phyloP scores from a whole-genome alignment of 2,113 vertebrate genomes.

The Uria aalge region DNA sequence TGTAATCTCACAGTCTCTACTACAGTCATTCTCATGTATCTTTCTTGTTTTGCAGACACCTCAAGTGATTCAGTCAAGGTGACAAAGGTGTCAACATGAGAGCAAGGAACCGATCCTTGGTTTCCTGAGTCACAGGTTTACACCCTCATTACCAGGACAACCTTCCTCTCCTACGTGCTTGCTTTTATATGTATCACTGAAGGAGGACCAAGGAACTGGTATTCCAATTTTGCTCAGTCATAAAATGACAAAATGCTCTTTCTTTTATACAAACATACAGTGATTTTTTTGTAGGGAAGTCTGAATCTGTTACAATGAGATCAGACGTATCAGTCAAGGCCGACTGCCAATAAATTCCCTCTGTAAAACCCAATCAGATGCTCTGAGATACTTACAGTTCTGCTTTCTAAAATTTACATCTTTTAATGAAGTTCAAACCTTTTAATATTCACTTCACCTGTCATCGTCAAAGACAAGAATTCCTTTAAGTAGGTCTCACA shows the following conservation, averaged over 20 bases:
- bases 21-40: background rate
- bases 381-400: background rate
- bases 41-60: conserved; percentile 3
- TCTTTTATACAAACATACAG: background rate
- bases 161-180: background rate
- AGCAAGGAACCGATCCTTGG: background rate
- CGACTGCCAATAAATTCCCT: background rate
- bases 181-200: background rate
- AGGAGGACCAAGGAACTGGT: background rate
- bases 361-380: background rate
- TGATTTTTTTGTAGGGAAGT: background rate
- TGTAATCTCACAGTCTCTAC: background rate
- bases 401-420: background rate
- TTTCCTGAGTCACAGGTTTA: background rate
- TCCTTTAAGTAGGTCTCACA: background rate
- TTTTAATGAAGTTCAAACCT: background rate
- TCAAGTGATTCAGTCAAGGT: background rate
- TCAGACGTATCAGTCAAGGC: background rate
- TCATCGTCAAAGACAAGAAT: background rate
- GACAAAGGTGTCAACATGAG: background rate
- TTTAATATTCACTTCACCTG: conserved; percentile 4
- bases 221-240: background rate
- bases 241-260: background rate
- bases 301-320: background rate
- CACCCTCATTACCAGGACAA: background rate